Evolutionary conservation across 92 coral and sea anemone genomes (phyloP), one percentile per base, ranked within the genome.

Genomic region (Pocillopora grandis): DNA sequence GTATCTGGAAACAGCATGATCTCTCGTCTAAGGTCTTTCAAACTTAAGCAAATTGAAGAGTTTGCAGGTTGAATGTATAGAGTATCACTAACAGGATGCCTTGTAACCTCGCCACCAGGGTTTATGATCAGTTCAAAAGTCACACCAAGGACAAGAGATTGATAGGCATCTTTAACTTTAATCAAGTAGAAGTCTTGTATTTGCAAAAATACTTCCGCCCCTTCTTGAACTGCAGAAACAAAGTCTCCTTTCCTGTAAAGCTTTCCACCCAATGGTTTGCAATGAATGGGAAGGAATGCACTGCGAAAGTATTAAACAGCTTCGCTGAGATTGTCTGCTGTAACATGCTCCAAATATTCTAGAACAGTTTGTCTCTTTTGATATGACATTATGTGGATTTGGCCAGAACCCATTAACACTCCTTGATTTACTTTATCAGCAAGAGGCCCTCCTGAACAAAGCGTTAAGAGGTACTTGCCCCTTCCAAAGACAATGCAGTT

Each of bases 21-120:
- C 71, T 81, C 85, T 70, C 78, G 85, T 58, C 70, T 81, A 27
- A 81, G 85, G 16, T 58, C 77, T 9, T 72, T 81, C 18, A 81
- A 20, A 70, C 85, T 58, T 62, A 70, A 58, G 69, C 78, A 81
- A 33, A 81, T 18, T 7, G 19, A 81, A 70, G 70, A 70, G 76
- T 69, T 36, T 58, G 68, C 77, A 81, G 76, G 77, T 42, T 81
- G 76, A 81, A 81, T 70, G 18, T 81, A 81, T 0, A 81, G 59
- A 81, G 86, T 87, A 73, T 87, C 90, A 67, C 90, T 87, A 14
- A 87, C 14, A 12, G 86, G 81, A 80, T 87, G 90, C 64, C 90
- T 71, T 23, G 74, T 19, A 87, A 71, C 75, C 74, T 23, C 48
- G 31, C 75, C 75, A 57, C 49, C 59, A 48, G 72, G 68, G 10